Base-by-base conservation (phyloP, 2,113 vertebrate genomes). In the Apistogramma diplotaenia region DNA sequence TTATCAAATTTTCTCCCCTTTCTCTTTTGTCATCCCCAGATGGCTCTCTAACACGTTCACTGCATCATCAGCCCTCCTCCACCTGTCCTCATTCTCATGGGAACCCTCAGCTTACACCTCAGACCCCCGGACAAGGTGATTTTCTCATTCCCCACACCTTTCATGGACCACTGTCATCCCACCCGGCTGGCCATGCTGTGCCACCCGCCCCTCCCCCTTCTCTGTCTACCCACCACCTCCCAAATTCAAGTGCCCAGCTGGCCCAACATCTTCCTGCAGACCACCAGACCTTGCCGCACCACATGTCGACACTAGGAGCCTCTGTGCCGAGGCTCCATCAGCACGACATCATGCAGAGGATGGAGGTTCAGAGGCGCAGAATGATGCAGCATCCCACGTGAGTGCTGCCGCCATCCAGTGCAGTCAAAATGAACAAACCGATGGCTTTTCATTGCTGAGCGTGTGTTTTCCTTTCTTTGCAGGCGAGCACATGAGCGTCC, bases 321-420 rank as follows among this genome's bases (percentile, higher is more conserved):
- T 93, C 97, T 0, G 95, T 97, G 72, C 98, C 98, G 93, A 94
- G 97, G 93, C 94, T 99, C 35, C 97, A 98, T 91, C 97, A 97
- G 53, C 97, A 99, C n/a, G 98, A 99, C 78, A 95, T 99, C 87
- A 96, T 99, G 94, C 98, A 99, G 93, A 96, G 98, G 93, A 97
- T 99, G 96, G 98, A 99, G 94, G 98, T 96, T 85, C 98, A 99
- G 87, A 95, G 98, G 73, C 96, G 97, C 84, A 94, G 98, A 82
- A 96, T 99, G 97, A 97, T 99, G 97, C 98, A 99, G 85, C 98
- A 99, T 81, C 98, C 98, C 40, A 99, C 97, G 98, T 99, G 95
- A 92, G 98, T 76, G 43, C 51, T 5, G 2, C 9, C 23, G 4
- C n/a, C 10, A 10, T 25, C n/a, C 27, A 51, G 43, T 23, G 46